These are phyloP conservation scores for Watsonalla cultraria DNA, from an alignment of 2,888 invertebrate species.

Conservation along the genomic window DNA sequence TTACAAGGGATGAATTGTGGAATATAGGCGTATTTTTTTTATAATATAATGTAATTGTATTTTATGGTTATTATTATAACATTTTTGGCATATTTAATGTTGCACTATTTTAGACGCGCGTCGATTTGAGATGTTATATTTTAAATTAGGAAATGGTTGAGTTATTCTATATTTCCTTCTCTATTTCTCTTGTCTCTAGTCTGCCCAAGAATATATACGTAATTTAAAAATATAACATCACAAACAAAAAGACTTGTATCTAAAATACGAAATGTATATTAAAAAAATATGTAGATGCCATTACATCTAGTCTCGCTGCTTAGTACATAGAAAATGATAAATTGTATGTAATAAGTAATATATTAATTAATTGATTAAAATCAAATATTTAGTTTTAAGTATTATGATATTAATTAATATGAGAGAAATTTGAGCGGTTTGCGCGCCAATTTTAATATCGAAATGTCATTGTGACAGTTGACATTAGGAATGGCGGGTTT, in stretches of 20 bases:
- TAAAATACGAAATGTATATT: slow-evolving; percentile 38
- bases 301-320: slow-evolving; percentile 70
- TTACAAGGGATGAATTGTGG: neutral
- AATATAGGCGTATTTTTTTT: neutral
- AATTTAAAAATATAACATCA: neutral
- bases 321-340: slow-evolving; percentile 48
- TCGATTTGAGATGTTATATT: neutral
- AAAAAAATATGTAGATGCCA: slow-evolving; percentile 61
- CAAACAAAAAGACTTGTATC: slow-evolving; percentile 10
- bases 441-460: slow-evolving; percentile 19
- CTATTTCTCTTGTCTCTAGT: no score
- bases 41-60: neutral
- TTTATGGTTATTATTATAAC: neutral
- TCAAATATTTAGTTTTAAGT: slow-evolving; percentile 50
- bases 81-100: slow-evolving; percentile 3
- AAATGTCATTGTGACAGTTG: slow-evolving; percentile 8
- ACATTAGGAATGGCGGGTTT: slow-evolving; percentile 18
- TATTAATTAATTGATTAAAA: slow-evolving; percentile 31
- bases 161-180: no score
- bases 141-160: neutral
- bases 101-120: neutral
- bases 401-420: slow-evolving; percentile 52
- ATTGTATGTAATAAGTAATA: slow-evolving; percentile 54
- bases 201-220: no score
- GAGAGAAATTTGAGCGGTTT: slow-evolving; percentile 36